These are phyloP conservation scores for Cataglyphis rosenhaueri DNA, from an alignment of 2,888 invertebrate genomes.

Conservation along the genomic window DNA sequence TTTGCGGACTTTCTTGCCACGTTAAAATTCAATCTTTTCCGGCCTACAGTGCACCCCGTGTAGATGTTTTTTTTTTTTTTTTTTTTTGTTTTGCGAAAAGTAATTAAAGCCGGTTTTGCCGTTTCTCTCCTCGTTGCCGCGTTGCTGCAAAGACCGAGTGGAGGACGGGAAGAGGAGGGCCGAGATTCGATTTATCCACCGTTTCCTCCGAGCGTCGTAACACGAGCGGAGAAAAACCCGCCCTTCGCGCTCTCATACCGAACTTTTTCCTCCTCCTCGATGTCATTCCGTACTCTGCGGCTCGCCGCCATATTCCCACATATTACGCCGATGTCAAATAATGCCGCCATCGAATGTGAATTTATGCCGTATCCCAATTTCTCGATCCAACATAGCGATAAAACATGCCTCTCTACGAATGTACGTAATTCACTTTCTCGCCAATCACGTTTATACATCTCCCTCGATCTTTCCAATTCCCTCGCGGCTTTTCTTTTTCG, in stretches of 20 bases:
- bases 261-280: constrained; percentile 57
- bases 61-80: constrained; percentile 17
- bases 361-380: constrained; percentile 66
- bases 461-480: neutral
- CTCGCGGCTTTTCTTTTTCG: neutral
- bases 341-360: constrained; percentile 70
- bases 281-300: constrained; percentile 53
- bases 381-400: constrained; percentile 57
- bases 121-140: constrained; percentile 50
- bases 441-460: constrained; percentile 51
- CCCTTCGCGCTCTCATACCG: constrained; percentile 45
- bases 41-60: constrained; percentile 62
- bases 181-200: constrained; percentile 65
- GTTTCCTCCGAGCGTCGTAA: constrained; percentile 60
- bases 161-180: constrained; percentile 30
- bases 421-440: constrained; percentile 50
- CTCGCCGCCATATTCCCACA: constrained; percentile 60
- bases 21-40: constrained; percentile 74
- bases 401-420: constrained; percentile 52
- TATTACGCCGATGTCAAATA: constrained; percentile 71
- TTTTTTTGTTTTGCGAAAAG: constrained; percentile 68
- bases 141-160: constrained; percentile 24
- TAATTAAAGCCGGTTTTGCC: constrained; percentile 73
- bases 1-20: constrained; percentile 54
- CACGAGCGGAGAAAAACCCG: constrained; percentile 62